Percentiles rank a stretch among this genome's conserved stretches.
Evolutionary conservation across 2,113 vertebrate species (phyloP).

Genomic region (Myotis davidii): DNA sequence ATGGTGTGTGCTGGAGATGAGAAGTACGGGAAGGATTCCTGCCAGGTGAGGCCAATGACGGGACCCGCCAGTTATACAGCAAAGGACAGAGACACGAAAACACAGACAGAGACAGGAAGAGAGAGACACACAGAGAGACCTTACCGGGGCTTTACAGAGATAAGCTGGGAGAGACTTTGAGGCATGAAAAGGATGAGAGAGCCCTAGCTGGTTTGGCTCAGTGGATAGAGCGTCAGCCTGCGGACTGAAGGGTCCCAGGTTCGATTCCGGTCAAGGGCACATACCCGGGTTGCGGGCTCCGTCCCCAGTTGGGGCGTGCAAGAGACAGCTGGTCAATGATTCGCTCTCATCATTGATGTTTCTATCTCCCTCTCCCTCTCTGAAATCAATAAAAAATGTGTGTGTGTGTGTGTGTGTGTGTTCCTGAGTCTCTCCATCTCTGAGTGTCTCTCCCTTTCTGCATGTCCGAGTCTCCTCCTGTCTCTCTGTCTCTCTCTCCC

Average conservation of each 20-base stretch:
- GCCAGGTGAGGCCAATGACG: slow-evolving; percentile 85
- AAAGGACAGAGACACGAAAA: neutral
- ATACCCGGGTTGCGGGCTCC: no score
- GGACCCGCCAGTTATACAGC: rapidly evolving
- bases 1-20: slow-evolving; percentile 91
- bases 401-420: neutral
- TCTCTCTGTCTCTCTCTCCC: neutral
- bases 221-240: no score
- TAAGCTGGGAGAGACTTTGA: neutral
- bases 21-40: slow-evolving; percentile 89
- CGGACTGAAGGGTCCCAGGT: no score
- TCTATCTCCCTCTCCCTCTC: no score
- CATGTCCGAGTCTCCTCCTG: neutral
- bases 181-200: neutral
- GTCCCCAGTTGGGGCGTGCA: no score
- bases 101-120: neutral
- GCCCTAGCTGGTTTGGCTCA: no score
- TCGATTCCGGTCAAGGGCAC: no score
- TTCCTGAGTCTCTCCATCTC: neutral
- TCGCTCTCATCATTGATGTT: no score
- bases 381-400: no score
- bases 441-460: neutral
- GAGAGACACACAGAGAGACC: neutral
- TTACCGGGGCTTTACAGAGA: neutral
- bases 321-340: no score